Evolutionary conservation across 2,888 invertebrate genomes (phyloP).

Genomic region (Catotricha subobsoleta): DNA sequence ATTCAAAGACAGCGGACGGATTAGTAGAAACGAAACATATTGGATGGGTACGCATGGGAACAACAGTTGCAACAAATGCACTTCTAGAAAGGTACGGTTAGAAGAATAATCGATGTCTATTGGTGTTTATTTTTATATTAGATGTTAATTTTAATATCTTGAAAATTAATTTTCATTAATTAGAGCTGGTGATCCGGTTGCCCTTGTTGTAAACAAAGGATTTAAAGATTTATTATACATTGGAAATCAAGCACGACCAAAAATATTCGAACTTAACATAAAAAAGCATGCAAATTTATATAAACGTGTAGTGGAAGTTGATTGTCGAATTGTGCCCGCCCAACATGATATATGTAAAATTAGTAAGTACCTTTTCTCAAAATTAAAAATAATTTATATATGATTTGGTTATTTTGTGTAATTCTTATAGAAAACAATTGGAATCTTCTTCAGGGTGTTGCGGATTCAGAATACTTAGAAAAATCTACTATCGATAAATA

Average conservation of each 20-base stretch:
- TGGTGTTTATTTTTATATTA: too few relatives aligned
- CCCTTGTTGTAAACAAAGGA: constrained; percentile 79
- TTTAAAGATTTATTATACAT: constrained; percentile 84
- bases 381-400: not conserved
- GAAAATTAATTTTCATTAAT: too few relatives aligned
- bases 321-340: constrained; percentile 74
- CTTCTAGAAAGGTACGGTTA: constrained; percentile 70
- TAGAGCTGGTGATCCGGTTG: constrained; percentile 87
- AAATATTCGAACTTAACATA: constrained; percentile 90
- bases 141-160: too few relatives aligned
- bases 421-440: constrained; percentile 20
- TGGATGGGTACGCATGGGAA: constrained; percentile 96
- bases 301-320: constrained; percentile 76
- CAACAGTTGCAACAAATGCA: constrained; percentile 98
- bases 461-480: constrained; percentile 56
- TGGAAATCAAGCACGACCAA: constrained; percentile 92
- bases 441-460: constrained; percentile 38
- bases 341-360: constrained; percentile 48
- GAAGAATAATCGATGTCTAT: too few relatives aligned
- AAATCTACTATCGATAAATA: constrained; percentile 50
- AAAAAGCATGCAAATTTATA: constrained; percentile 76
- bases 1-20: constrained; percentile 39
- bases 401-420: not conserved
- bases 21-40: constrained; percentile 64
- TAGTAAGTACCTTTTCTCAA: constrained; percentile 8